Evolutionary conservation across 2,888 invertebrate species (phyloP), one percentile per base, ranked within the genome.

Genomic region (Vesta saturnalis): DNA sequence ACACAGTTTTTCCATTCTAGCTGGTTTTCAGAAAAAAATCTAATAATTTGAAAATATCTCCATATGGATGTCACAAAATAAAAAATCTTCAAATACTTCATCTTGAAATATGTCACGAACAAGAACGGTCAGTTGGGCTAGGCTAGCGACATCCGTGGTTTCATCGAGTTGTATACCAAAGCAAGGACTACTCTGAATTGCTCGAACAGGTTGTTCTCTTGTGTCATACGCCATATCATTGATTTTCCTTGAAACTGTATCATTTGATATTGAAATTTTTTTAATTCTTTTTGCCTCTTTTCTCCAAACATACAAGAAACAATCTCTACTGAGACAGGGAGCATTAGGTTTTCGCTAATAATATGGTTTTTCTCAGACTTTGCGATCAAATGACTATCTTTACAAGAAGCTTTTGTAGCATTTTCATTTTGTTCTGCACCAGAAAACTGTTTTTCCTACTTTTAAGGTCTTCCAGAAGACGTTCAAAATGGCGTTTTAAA

Each of bases 131-230:
- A 55, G 23, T 21, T 55, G 55, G 18, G 55, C 21, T n/a, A n/a
- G 14, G 18, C 21, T 4, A 22, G 21, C 22, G 18, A 55, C 23
- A 22, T 55, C 55, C 21, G 55, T 55, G 8, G 22, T 55, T 22
- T 55, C 55, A 22, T 55, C 23, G n/a, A 55, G 55, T 22, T 55
- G 22, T 10, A 55, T 55, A 21, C n/a, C 8, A 55, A 55, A 55
- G 8, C 18, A 55, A 22, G 21, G 21, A 6, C 19, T 14, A 22
- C 6, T 21, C 8, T 3, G 8, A 55, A 55, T 22, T n/a, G n/a
- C 55, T 19, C 14, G 8, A 55, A 55, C 12, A 22, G 21, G 22
- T 22, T 55, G 55, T n/a, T 55, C 21, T 21, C 21, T 55, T n/a
- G 21, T 55, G 22, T 55, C 55, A 22, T n/a, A n/a, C 5, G 55